Evolutionary conservation across 2,797 vertebrate species (phyloP).

Genomic region (Squalus acanthias): DNA sequence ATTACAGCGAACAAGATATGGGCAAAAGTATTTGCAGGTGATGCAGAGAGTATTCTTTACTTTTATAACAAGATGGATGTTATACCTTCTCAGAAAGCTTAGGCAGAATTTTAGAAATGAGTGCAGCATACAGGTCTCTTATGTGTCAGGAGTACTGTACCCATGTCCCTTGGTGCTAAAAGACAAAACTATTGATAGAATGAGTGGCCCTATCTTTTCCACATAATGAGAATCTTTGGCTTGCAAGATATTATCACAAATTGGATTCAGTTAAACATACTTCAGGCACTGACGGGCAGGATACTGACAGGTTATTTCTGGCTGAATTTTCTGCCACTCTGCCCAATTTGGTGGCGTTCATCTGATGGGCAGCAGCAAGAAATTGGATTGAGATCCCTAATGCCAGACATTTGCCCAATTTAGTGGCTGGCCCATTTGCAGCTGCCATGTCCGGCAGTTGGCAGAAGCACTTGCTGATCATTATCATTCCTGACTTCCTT

Average conservation of each 20-base stretch:
- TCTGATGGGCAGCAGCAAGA: background rate
- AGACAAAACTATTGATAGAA: background rate
- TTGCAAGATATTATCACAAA: background rate
- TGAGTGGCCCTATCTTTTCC: background rate
- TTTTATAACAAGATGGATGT: background rate
- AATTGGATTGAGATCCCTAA: background rate
- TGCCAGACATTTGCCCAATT: background rate
- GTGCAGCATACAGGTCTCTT: background rate
- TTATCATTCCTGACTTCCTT: background rate
- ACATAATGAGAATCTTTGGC: background rate
- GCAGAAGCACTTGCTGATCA: background rate
- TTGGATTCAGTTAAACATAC: background rate
- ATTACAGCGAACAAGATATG: background rate
- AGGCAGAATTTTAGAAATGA: background rate
- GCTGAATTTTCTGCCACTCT: background rate
- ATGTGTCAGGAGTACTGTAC: background rate
- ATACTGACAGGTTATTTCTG: background rate
- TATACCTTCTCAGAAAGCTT: background rate
- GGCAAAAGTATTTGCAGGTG: background rate
- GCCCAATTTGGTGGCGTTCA: background rate
- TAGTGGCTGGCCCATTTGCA: background rate
- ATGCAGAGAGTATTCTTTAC: background rate
- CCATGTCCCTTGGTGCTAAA: background rate
- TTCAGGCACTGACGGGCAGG: background rate
- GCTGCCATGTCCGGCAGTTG: background rate